Evolutionary conservation across 92 coral and sea anemone species (phyloP).

Genomic region (Umimayanthus kanabou): DNA sequence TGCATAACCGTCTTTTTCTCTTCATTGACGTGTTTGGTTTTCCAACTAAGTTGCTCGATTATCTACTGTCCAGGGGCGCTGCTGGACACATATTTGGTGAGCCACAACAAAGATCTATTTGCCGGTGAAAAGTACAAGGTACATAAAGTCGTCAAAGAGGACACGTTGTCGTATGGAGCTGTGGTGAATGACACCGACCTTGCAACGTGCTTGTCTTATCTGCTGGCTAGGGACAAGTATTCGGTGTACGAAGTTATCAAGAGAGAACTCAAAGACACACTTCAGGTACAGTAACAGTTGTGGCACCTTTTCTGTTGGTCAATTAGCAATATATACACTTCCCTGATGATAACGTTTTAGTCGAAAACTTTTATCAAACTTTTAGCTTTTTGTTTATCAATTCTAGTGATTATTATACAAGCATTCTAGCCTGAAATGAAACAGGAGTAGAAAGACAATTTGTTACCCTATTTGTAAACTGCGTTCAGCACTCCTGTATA

Average conservation of each 20-base stretch:
- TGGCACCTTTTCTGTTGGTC: neutral
- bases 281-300: slow-evolving; percentile 50
- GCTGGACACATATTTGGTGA: slow-evolving; percentile 77
- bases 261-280: slow-evolving; percentile 56
- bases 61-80: slow-evolving; percentile 67
- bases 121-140: slow-evolving; percentile 62
- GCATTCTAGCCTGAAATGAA: neutral
- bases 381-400: too few species aligned
- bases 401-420: too few species aligned
- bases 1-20: neutral
- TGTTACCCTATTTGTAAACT: neutral
- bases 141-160: slow-evolving; percentile 64
- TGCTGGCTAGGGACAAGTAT: slow-evolving; percentile 67
- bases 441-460: neutral
- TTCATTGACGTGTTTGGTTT: too few species aligned
- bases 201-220: slow-evolving; percentile 59
- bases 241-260: slow-evolving; percentile 60
- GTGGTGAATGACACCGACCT: slow-evolving; percentile 64
- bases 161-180: slow-evolving; percentile 76
- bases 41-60: neutral
- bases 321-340: neutral
- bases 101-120: slow-evolving; percentile 46
- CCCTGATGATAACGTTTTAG: too few species aligned
- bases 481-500: too few species aligned
- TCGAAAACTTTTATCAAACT: too few species aligned